Evolutionary conservation across 2,113 vertebrate species (phyloP).

Genomic region (Aphyosemion australe): DNA sequence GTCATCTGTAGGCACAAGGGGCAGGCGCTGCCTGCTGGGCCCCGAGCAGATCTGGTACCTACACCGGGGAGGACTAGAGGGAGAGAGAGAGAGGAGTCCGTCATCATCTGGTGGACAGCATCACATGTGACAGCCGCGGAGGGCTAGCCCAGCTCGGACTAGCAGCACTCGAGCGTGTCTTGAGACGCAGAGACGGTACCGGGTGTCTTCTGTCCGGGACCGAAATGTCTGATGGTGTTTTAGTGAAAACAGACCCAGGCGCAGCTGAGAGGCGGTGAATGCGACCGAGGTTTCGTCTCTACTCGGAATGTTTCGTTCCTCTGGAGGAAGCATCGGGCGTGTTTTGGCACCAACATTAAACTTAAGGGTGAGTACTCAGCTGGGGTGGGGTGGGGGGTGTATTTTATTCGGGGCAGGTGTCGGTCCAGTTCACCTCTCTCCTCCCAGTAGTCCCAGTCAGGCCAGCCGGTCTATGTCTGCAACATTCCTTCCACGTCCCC

Average conservation of each 20-base stretch:
- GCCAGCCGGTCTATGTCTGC: not conserved
- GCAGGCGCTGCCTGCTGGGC: too few relatives aligned
- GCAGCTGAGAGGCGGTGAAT: slow-evolving; percentile 35
- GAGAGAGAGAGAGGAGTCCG: not conserved
- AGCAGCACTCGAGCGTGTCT: slow-evolving; percentile 26
- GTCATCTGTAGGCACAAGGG: too few relatives aligned
- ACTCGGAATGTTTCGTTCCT: slow-evolving; percentile 38
- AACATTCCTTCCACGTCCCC: slow-evolving; percentile 27
- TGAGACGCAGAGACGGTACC: not conserved
- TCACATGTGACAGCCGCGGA: slow-evolving; percentile 28
- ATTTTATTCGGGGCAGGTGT: slow-evolving; percentile 22
- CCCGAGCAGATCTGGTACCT: too few relatives aligned
- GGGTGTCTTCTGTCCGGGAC: too few relatives aligned
- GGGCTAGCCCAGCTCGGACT: slow-evolving; percentile 12
- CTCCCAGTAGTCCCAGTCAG: too few relatives aligned
- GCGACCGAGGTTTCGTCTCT: slow-evolving; percentile 26
- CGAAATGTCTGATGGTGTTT: too few relatives aligned
- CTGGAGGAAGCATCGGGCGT: slow-evolving; percentile 19
- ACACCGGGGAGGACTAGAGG: not conserved
- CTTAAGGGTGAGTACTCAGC: not conserved
- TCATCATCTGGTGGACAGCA: slow-evolving; percentile 17
- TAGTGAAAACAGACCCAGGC: slow-evolving; percentile 17
- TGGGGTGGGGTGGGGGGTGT: slow-evolving; percentile 37
- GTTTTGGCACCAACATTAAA: not conserved
- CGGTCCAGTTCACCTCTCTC: not conserved